Evolutionary conservation across 2,797 vertebrate species (phyloP).

Genomic region (Poeciliopsis paucimaculata): DNA sequence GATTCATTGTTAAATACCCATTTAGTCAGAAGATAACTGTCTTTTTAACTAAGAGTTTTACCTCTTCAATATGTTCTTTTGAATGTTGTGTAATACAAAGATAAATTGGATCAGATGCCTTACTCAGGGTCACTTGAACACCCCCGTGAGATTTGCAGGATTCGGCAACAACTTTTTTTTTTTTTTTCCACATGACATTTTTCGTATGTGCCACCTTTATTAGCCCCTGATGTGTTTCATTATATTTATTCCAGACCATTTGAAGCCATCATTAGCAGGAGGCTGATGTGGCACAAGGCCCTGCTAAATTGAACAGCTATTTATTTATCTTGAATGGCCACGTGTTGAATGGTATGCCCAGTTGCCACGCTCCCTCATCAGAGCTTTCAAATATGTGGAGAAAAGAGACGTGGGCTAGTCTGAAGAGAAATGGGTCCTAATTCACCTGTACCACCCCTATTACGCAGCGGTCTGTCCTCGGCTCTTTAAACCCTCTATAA

Average conservation of each 20-base stretch:
- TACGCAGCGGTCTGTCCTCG: slow-evolving; percentile 50
- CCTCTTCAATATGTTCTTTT: slow-evolving; percentile 6
- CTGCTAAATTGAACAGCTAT: slow-evolving; percentile 69
- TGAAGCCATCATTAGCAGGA: slow-evolving; percentile 72
- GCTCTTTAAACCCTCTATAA: slow-evolving; percentile 75
- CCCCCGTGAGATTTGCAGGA: slow-evolving; percentile 49
- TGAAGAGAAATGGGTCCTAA: slow-evolving; percentile 47
- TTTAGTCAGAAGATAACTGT: not conserved
- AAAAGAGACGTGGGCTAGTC: slow-evolving; percentile 47
- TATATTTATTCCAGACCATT: slow-evolving; percentile 75
- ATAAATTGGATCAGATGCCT: slow-evolving; percentile 13
- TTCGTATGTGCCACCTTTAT: slow-evolving; percentile 69
- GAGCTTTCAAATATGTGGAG: slow-evolving; percentile 40
- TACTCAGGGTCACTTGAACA: slow-evolving; percentile 45
- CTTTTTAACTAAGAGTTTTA: not conserved
- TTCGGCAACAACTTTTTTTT: slow-evolving; percentile 47
- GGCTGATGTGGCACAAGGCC: slow-evolving; percentile 51
- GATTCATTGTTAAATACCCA: not conserved
- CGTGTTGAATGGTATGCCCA: slow-evolving; percentile 44
- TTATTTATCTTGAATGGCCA: slow-evolving; percentile 67
- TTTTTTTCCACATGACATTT: slow-evolving; percentile 38
- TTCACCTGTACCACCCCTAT: slow-evolving; percentile 64
- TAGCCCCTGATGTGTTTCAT: slow-evolving; percentile 71
- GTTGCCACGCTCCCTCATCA: slow-evolving; percentile 38
- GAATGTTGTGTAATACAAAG: not conserved